Evolutionary conservation across 2,113 vertebrate species (phyloP), one percentile per base, ranked within the genome.

Genomic region (Etia nguti): DNA sequence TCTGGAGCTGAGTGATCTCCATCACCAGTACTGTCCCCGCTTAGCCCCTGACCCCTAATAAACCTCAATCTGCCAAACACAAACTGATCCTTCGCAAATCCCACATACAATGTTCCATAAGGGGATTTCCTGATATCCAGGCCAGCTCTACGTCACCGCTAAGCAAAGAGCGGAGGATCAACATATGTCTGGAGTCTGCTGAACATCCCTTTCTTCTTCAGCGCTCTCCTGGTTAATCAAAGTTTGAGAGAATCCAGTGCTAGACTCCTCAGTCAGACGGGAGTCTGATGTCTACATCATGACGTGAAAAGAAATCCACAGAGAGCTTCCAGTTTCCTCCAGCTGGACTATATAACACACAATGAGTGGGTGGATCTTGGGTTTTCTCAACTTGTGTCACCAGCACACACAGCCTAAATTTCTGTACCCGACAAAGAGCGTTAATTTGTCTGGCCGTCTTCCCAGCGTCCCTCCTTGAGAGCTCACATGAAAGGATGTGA

Each of bases 51-150:
- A 73, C 20, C 3, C 15, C 43, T 11, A 29, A 36, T 86, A 84
- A 85, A 73, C 24, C 43, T 83, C 62, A 24, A 93, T 60, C 86
- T 59, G 9, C 46, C 22, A 65, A 56, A 48, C 10, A 26, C 83
- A 43, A 62, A 80, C 86, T 22, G 60, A 92, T 92, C 93, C 87
- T 43, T 81, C 1, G 55, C 81, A 80, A 43, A 82, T 89, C 82
- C 87, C 90, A 84, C 81, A 65, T 59, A 26, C 26, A 85, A 43
- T 8, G 75, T 84, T 90, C 93, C 89, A 86, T 87, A 34, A 85
- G 88, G 87, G 92, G 93, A 90, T 94, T 91, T 90, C 86, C 82
- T 59, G 55, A 88, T 83, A 85, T 92, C 88, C 83, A 86, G 92
- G 85, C 24, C 82, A 91, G 82, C 54, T 2, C 70, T 82, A 77